Conservation (phyloP, 2,888 invertebrate genomes). For the Drosophila mercatorum region DNA sequence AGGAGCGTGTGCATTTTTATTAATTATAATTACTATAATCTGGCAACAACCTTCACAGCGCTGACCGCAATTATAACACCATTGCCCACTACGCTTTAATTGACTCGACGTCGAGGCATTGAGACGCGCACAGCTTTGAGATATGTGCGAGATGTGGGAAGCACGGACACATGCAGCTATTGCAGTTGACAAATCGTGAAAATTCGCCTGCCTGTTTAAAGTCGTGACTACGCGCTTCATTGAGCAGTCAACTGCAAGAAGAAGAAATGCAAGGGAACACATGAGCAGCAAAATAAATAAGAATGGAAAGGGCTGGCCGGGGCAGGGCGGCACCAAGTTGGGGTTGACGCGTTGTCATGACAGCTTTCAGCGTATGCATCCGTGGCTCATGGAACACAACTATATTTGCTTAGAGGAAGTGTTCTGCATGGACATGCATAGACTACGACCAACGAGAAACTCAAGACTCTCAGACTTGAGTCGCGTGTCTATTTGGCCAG, state of each 20-base stretch:
- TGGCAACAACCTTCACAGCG: conserved; percentile 61
- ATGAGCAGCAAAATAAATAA: conserved; percentile 2
- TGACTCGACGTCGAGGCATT: conserved; percentile 37
- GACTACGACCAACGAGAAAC: conserved; percentile 6
- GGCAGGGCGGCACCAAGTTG: not conserved
- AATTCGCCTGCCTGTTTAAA: conserved; percentile 38
- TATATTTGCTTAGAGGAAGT: conserved; percentile 30
- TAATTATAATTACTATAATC: conserved; percentile 71
- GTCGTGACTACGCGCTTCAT: conserved; percentile 65
- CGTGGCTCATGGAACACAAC: conserved; percentile 30
- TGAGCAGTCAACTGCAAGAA: conserved; percentile 51
- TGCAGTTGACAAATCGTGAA: conserved; percentile 51
- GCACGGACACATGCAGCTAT: conserved; percentile 21
- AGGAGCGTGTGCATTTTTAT: conserved; percentile 56
- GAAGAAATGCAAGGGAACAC: not conserved
- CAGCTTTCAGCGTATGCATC: conserved; percentile 24
- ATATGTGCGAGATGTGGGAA: not conserved
- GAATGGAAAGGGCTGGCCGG: not conserved
- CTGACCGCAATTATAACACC: conserved; percentile 43
- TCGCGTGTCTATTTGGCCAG: conserved; percentile 23
- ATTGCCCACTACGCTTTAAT: conserved; percentile 56
- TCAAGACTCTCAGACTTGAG: not conserved
- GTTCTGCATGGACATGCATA: conserved; percentile 22
- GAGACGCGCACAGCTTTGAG: conserved; percentile 6
- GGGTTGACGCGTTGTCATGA: not conserved